Percentiles rank a stretch among this genome's conserved stretches.
These are phyloP conservation scores for Mareca strepera DNA, from an alignment of 2,797 vertebrate genomes.

Conservation along the genomic window DNA sequence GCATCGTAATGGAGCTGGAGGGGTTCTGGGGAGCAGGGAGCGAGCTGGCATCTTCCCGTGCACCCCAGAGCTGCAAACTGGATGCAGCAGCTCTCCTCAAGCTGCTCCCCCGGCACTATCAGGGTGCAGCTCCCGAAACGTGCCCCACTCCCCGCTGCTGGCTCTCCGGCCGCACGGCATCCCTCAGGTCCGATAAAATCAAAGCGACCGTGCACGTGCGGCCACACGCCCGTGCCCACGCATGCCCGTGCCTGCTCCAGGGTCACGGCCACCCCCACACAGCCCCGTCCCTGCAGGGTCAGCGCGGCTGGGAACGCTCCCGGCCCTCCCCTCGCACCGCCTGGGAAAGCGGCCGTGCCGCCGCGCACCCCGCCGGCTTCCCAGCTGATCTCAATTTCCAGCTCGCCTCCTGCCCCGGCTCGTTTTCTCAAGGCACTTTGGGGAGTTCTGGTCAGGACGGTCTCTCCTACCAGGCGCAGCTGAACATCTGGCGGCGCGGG, in stretches of 20 bases:
- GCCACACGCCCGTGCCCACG: not conserved
- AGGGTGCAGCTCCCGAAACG: accelerated
- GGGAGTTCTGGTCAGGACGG: not conserved
- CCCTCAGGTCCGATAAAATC: not conserved
- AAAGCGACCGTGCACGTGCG: not conserved
- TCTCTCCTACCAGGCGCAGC: not conserved
- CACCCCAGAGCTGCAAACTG: not conserved
- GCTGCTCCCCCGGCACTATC: not conserved
- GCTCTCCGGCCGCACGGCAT: not conserved
- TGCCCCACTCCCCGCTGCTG: not conserved
- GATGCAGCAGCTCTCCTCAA: not conserved
- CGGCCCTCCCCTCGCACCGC: not conserved
- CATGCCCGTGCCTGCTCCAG: accelerated
- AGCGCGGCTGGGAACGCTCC: not conserved
- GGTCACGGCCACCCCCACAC: not conserved
- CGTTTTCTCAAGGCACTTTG: not conserved
- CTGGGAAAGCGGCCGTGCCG: slow-evolving; percentile 11
- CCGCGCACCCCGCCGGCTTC: not conserved
- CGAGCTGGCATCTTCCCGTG: not conserved
- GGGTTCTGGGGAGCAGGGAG: not conserved
- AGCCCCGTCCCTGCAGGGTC: not conserved
- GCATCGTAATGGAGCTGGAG: not conserved
- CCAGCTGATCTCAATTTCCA: slow-evolving; percentile 54
- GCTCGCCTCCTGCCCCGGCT: not conserved
- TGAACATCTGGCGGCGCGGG: slow-evolving; percentile 59